These are phyloP conservation scores for Agrotis puta DNA, from an alignment of 2,888 invertebrate species.

Conservation along the genomic window DNA sequence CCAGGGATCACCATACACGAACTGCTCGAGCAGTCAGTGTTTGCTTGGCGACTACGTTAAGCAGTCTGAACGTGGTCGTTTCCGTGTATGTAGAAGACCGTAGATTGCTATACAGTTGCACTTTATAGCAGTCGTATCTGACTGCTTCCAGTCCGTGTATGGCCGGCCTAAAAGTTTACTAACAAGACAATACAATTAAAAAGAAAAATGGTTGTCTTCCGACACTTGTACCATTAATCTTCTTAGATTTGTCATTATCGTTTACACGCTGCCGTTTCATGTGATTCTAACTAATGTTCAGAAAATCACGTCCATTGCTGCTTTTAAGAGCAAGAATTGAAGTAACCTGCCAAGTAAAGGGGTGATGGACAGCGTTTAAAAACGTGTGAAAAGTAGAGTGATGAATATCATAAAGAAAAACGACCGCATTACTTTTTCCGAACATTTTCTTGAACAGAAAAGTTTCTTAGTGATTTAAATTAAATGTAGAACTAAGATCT, in stretches of 20 bases:
- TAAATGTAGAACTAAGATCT: conserved; percentile 59
- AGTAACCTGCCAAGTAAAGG: not conserved
- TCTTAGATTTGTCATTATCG: not conserved
- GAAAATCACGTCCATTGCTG: conserved; percentile 20
- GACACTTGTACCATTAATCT: conserved; percentile 1
- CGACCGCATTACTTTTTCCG: conserved; percentile 37
- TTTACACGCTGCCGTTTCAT: conserved; percentile 7
- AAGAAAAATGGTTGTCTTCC: not conserved
- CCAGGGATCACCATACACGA: no score
- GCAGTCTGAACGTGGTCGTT: no score
- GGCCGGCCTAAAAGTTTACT: no score
- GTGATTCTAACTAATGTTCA: not conserved
- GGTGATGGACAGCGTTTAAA: conserved; percentile 5
- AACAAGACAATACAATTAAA: not conserved
- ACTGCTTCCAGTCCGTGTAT: no score
- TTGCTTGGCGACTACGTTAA: no score
- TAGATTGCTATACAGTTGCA: no score
- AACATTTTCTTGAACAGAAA: conserved; percentile 34
- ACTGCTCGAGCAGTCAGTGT: no score
- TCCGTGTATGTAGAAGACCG: no score
- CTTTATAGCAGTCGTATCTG: no score
- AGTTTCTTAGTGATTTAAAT: conserved; percentile 44
- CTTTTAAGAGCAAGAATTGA: not conserved
- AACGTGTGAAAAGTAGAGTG: conserved; percentile 10
- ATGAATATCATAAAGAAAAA: conserved; percentile 53